Percentiles rank a stretch among this genome's conserved stretches.
phyloP scores from a whole-genome alignment of 2,888 invertebrate species.

The Eretmocerus hayati region DNA sequence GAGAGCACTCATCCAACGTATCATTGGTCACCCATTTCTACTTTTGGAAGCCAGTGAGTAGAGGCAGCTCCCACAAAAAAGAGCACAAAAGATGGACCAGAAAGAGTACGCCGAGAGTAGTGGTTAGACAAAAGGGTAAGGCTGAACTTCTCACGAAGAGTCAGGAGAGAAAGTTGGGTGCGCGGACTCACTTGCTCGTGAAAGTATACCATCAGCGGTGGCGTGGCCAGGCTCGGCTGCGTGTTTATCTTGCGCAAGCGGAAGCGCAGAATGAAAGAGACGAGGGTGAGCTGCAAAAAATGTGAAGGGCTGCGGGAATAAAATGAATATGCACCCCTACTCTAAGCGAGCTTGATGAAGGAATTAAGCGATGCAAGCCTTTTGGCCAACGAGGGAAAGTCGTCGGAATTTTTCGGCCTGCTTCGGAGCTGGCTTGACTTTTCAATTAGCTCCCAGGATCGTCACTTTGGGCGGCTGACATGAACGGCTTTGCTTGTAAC shows the following conservation, averaged over 20 bases:
- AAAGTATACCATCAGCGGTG: slow-evolving; percentile 24
- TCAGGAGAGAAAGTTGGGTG: slow-evolving; percentile 18
- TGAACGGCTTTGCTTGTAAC: too few relatives aligned
- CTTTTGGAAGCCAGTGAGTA: not conserved
- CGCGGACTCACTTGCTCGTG: slow-evolving; percentile 28
- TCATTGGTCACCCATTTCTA: too few relatives aligned
- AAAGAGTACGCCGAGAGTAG: too few relatives aligned
- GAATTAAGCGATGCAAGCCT: slow-evolving; percentile 24
- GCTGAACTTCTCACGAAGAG: not conserved
- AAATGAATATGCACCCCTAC: slow-evolving; percentile 37
- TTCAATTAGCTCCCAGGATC: not conserved
- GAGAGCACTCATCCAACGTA: too few relatives aligned
- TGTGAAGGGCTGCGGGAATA: slow-evolving; percentile 21
- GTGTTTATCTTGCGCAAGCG: slow-evolving; percentile 31
- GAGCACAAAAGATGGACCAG: too few relatives aligned
- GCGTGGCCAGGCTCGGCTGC: too few relatives aligned
- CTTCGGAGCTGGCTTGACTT: too few relatives aligned
- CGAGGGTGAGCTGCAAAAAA: not conserved
- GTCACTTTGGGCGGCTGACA: too few relatives aligned
- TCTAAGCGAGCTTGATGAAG: slow-evolving; percentile 22
- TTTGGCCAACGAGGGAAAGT: not conserved
- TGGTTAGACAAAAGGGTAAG: not conserved
- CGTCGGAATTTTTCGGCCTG: not conserved
- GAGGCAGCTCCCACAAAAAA: too few relatives aligned
- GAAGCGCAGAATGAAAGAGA: slow-evolving; percentile 25